These are phyloP conservation scores for Lutra lutra DNA, from an alignment of 2,797 vertebrate genomes.

Conservation along the genomic window DNA sequence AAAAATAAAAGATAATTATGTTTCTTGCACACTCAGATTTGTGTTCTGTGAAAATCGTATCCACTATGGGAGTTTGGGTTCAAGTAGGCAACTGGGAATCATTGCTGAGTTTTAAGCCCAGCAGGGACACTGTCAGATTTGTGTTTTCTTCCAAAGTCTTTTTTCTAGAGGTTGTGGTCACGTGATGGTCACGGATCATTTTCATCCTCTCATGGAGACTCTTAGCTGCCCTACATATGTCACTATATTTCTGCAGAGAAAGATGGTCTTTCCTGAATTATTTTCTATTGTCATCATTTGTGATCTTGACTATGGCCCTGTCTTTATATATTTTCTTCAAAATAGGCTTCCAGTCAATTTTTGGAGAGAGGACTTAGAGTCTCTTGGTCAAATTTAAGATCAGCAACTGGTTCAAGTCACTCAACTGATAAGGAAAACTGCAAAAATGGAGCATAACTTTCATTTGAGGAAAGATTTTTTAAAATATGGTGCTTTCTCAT, in stretches of 20 bases:
- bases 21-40: background rate
- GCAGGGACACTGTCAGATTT: background rate
- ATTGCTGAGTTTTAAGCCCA: background rate
- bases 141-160: slow-evolving; percentile 40
- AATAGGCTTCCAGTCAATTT: slow-evolving; percentile 59
- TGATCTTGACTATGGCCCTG: slow-evolving; percentile 66
- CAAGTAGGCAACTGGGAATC: background rate
- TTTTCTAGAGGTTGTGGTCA: slow-evolving; percentile 35
- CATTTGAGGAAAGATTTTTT: slow-evolving; percentile 4
- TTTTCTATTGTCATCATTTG: slow-evolving; percentile 84
- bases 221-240: slow-evolving; percentile 82
- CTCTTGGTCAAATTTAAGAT: background rate
- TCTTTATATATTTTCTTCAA: slow-evolving; percentile 81
- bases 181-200: slow-evolving; percentile 21
- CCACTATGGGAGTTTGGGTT: background rate
- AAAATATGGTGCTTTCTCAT: background rate
- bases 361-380: slow-evolving; percentile 51
- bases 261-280: slow-evolving; percentile 78
- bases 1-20: background rate
- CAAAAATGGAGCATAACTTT: background rate
- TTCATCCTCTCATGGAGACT: slow-evolving; percentile 71
- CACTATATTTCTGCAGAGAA: slow-evolving; percentile 84
- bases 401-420: background rate
- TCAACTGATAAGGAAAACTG: background rate
- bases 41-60: background rate